phyloP scores from a whole-genome alignment of 2,888 invertebrate genomes.

The Microdon myrmicae region DNA sequence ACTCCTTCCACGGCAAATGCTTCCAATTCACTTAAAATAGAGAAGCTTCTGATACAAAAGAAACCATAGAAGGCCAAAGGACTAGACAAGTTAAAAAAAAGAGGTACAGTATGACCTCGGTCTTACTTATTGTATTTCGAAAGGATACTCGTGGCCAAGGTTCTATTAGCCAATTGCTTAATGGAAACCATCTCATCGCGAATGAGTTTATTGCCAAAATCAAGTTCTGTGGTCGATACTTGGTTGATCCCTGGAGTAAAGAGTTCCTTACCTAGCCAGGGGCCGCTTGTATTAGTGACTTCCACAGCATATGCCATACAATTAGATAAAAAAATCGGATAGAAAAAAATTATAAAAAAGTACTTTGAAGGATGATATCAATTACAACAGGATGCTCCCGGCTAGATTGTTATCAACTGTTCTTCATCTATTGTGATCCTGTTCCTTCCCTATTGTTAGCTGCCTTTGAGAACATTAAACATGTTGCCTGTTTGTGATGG shows the following conservation, averaged over 20 bases:
- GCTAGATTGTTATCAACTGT: conserved; percentile 44
- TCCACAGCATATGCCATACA: conserved; percentile 44
- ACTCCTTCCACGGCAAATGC: conserved; percentile 5
- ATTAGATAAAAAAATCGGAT: conserved; percentile 15
- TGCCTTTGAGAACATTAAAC: conserved; percentile 23
- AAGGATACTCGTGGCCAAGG: conserved; percentile 27
- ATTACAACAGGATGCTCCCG: conserved; percentile 46
- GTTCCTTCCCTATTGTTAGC: conserved; percentile 31
- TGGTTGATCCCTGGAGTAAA: conserved; percentile 1
- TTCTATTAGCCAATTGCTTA: conserved; percentile 38
- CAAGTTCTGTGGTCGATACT: not conserved
- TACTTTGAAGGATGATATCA: conserved; percentile 48
- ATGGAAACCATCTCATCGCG: conserved; percentile 13
- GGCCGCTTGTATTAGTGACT: conserved; percentile 13
- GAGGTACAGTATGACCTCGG: conserved; percentile 15
- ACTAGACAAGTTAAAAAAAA: conserved; percentile 17
- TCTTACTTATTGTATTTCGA: conserved; percentile 18
- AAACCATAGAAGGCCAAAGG: conserved; percentile 17
- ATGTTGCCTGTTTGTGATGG: conserved; percentile 28
- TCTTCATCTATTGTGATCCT: conserved; percentile 37
- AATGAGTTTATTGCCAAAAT: not conserved
- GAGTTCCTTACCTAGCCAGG: conserved; percentile 4
- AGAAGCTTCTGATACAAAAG: conserved; percentile 12
- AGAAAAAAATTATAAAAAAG: conserved; percentile 22
- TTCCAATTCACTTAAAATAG: conserved; percentile 37